Evolutionary conservation across 2,888 invertebrate species (phyloP), one percentile per base, ranked within the genome.

Genomic region (Nasonia oneida): DNA sequence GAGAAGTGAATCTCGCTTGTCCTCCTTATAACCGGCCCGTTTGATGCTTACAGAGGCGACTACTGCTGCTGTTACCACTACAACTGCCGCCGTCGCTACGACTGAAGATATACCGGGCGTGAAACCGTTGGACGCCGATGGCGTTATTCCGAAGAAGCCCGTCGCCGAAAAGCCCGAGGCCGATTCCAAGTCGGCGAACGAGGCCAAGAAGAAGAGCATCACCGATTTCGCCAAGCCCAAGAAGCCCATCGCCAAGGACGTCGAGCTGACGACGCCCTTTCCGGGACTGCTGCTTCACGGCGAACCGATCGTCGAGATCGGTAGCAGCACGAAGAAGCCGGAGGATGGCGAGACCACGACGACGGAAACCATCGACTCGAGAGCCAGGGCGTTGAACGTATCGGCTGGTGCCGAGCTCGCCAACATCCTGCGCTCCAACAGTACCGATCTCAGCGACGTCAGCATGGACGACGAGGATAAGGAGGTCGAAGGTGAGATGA

Each of bases 401-500:
- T 90, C 93, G 5, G 91, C 92, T 0, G 39, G 42, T 3, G 87
- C 91, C 14, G 93, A 93, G 82, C 92, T 92, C 6, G 90, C 89
- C 12, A 93, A 93, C 88, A 92, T 91, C 3, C 87, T 93, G 86
- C 91, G 93, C 87, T 89, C 91, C n/a, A 93, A 93, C 88, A 88
- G 94, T 67, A 93, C 94, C 61, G 97, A 97, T 92, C 94, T 97
- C n/a, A 97, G 97, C 91, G 96, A 97, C 92, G 96, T 97, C 33
- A 97, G 95, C 89, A 95, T 97, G 94, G 96, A 96, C 89, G 95
- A 96, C 79, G 96, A 96, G 18, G 94, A 94, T 79, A 93, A 94
- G 64, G 93, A 93, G 89, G 90, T 92, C 86, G 90, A 92, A 91
- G 92, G 93, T 93, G 83, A 18, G 33, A 1, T 0, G 33, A 10